These are phyloP conservation scores for Petaurus breviceps DNA, from an alignment of 2,113 vertebrate species.

Conservation along the genomic window DNA sequence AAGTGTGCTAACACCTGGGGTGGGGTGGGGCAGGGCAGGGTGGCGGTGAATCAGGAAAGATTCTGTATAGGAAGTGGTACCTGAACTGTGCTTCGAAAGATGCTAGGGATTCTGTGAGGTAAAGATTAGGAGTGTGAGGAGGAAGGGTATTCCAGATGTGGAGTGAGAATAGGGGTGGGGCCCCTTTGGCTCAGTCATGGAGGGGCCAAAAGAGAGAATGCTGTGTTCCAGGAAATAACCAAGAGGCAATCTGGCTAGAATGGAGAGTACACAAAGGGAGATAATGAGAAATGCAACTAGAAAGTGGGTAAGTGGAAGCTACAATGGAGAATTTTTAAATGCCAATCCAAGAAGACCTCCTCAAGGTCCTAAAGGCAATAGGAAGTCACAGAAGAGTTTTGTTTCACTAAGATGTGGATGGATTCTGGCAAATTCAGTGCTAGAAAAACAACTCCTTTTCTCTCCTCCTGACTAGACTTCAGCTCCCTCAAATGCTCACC, in stretches of 20 bases:
- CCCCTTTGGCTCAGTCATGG: neutral
- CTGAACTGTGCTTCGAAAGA: neutral
- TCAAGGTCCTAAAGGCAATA: neutral
- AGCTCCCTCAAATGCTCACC: too few species aligned
- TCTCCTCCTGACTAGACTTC: accelerated
- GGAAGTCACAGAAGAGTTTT: neutral
- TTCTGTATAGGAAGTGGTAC: neutral
- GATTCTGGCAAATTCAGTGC: neutral
- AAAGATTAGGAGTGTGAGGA: neutral
- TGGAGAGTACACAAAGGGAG: neutral
- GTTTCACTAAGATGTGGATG: neutral
- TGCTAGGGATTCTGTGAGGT: neutral
- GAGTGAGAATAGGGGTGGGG: neutral
- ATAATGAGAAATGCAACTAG: neutral
- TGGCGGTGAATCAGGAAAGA: neutral
- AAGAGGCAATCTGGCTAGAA: neutral
- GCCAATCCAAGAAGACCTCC: neutral
- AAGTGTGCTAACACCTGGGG: too few species aligned
- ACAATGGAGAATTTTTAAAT: neutral
- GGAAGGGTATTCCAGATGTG: neutral
- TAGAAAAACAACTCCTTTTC: neutral
- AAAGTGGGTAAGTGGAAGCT: neutral
- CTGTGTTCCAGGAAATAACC: neutral
- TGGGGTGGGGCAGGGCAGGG: too few species aligned
- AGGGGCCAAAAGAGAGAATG: neutral